Evolutionary conservation across 2,888 invertebrate species (phyloP).

Genomic region (Mythimna lalbum): DNA sequence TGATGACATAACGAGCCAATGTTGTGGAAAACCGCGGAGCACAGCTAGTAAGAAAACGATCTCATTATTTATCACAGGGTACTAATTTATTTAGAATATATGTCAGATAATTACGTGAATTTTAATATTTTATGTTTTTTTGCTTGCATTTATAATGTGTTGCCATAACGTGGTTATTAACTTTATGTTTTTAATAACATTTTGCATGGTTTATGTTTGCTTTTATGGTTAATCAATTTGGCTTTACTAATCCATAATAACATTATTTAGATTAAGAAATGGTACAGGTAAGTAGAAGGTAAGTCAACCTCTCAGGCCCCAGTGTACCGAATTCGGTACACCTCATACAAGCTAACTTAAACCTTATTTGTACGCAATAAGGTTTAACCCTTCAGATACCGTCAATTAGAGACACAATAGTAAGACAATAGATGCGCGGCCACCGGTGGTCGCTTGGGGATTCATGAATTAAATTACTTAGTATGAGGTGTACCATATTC

Average conservation of each 20-base stretch:
- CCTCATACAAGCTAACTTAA: too few relatives aligned
- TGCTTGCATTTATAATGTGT: slow-evolving; percentile 12
- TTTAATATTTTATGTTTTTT: slow-evolving; percentile 1
- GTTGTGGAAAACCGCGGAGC: too few relatives aligned
- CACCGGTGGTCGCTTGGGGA: too few relatives aligned
- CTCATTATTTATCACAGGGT: slow-evolving; percentile 23
- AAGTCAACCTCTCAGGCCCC: slow-evolving; percentile 22
- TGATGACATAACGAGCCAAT: too few relatives aligned
- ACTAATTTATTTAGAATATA: slow-evolving; percentile 18
- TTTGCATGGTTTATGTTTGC: slow-evolving; percentile 19
- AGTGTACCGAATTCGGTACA: too few relatives aligned
- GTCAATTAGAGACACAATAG: too few relatives aligned
- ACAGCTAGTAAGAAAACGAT: background rate
- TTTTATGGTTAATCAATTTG: slow-evolving; percentile 3
- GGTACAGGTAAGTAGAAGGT: slow-evolving; percentile 30
- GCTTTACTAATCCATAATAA: slow-evolving; percentile 3
- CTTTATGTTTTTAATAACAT: slow-evolving; percentile 22
- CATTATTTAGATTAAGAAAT: background rate
- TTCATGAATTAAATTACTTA: too few relatives aligned
- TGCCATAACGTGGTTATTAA: slow-evolving; percentile 1
- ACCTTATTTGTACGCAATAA: too few relatives aligned
- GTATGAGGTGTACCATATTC: too few relatives aligned
- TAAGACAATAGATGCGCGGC: too few relatives aligned
- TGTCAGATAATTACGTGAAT: background rate
- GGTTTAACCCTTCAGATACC: too few relatives aligned